Conservation (phyloP, 2,888 invertebrate species). For the Drosophila barbarae region DNA sequence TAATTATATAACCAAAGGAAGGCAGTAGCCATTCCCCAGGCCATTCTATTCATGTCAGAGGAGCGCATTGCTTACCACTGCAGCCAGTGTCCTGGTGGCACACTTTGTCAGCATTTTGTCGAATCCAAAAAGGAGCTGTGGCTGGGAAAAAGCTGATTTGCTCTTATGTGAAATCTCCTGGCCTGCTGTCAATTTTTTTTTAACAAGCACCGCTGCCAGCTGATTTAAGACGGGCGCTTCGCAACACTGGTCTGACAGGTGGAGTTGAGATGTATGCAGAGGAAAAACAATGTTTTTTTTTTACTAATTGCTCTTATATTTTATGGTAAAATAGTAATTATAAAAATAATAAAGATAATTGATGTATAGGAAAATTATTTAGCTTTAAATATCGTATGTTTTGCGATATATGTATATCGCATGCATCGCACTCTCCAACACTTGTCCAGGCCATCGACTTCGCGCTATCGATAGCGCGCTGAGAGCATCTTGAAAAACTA, state of each 20-base stretch:
- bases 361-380: background rate
- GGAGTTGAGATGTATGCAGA: background rate
- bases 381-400: background rate
- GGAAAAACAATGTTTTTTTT: background rate
- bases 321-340: background rate
- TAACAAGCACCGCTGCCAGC: conserved; percentile 34
- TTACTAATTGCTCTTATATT: background rate
- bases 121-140: conserved; percentile 22
- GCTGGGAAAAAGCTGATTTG: conserved; percentile 32
- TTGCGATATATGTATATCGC: background rate
- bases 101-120: conserved; percentile 74
- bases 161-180: conserved; percentile 34
- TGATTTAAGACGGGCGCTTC: conserved; percentile 10
- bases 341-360: too few species aligned
- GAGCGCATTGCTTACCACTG: conserved; percentile 63
- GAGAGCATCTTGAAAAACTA: background rate
- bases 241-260: conserved; percentile 6
- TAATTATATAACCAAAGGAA: conserved; percentile 59
- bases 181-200: conserved; percentile 27
- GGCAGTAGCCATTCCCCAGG: background rate
- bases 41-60: conserved; percentile 3
- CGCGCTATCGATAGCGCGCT: background rate
- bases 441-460: background rate
- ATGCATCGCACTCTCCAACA: background rate
- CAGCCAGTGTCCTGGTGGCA: conserved; percentile 67